A percentile compares a stretch with the other conserved stretches of the same genome.
Evolutionary conservation across 2,797 vertebrate genomes (phyloP).

Genomic region (Coracias cyanogaster): DNA sequence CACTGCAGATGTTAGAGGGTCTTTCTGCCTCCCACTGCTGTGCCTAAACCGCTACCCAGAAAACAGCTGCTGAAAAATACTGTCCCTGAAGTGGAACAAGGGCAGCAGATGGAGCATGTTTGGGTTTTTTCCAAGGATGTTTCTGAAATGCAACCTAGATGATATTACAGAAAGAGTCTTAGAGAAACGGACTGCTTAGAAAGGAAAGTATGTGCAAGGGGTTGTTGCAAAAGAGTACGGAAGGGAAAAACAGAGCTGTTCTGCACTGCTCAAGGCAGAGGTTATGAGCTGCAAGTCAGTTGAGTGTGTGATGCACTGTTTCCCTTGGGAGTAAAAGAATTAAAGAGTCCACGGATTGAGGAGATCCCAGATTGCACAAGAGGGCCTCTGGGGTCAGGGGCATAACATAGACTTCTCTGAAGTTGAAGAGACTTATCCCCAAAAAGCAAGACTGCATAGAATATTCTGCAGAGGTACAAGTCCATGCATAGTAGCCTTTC

Average conservation of each 20-base stretch:
- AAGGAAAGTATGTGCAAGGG: neutral
- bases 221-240: neutral
- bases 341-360: accelerated
- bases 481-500: neutral
- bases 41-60: neutral
- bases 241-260: accelerated
- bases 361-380: neutral
- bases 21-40: neutral
- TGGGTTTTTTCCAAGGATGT: neutral
- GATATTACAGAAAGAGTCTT: neutral
- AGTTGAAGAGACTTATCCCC: neutral
- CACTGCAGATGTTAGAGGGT: neutral
- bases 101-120: neutral
- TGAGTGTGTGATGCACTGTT: neutral
- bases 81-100: neutral
- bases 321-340: neutral
- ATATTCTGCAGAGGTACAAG: neutral
- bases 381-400: neutral
- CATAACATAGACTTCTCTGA: neutral
- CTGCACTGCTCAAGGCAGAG: neutral
- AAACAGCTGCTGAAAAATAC: neutral
- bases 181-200: neutral
- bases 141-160: neutral
- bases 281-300: neutral
- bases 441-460: neutral